These are phyloP conservation scores for Noctuana brunneofusca DNA, from an alignment of 2,888 invertebrate genomes.

Conservation along the genomic window DNA sequence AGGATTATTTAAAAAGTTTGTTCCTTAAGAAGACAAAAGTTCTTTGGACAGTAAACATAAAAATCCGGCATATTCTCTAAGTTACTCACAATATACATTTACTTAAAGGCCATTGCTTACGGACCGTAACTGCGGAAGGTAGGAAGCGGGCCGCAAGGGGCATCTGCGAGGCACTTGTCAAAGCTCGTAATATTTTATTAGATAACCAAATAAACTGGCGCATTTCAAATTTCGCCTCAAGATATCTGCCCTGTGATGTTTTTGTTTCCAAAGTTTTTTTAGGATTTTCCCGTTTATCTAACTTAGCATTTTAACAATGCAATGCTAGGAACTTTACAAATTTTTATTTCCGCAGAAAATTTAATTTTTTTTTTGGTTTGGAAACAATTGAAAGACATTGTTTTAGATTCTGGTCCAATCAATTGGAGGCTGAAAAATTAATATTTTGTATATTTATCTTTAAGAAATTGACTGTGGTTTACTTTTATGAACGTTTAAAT, in stretches of 20 bases:
- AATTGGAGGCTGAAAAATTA: neutral
- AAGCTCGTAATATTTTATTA: constrained; percentile 81
- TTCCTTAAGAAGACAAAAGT: no score
- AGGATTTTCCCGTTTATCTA: constrained; percentile 7
- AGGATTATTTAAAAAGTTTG: no score
- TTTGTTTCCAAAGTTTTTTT: constrained; percentile 12
- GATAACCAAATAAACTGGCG: constrained; percentile 77
- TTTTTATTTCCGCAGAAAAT: neutral
- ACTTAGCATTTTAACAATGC: neutral
- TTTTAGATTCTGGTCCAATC: neutral
- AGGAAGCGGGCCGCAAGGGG: constrained; percentile 64
- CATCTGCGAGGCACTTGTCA: constrained; percentile 74
- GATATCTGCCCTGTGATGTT: constrained; percentile 38
- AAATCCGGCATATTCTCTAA: constrained; percentile 27
- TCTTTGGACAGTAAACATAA: constrained; percentile 23
- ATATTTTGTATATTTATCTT: no score
- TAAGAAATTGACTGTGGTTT: no score
- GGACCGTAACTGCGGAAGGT: constrained; percentile 65
- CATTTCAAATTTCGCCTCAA: constrained; percentile 60
- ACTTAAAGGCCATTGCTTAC: constrained; percentile 52
- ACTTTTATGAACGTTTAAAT: no score
- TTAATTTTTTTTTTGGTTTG: neutral
- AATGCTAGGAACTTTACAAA: neutral
- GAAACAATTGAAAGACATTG: no score
- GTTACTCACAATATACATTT: constrained; percentile 36